Evolutionary conservation across 2,888 invertebrate species (phyloP).

Genomic region (Eledona agricola): DNA sequence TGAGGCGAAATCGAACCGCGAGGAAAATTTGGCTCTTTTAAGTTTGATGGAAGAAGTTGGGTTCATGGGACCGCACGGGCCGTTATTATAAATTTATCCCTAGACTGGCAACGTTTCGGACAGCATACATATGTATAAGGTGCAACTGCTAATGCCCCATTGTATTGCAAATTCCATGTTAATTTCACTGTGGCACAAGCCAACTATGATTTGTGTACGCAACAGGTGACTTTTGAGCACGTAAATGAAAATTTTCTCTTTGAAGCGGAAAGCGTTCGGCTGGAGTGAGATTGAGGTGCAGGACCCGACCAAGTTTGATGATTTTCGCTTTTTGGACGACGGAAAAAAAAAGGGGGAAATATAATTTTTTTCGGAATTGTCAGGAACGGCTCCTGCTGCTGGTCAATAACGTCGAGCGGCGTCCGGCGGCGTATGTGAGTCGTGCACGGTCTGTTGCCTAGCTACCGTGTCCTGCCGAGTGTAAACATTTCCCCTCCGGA

Average conservation of each 20-base stretch:
- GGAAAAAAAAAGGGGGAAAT: not conserved
- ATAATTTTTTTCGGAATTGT: conserved; percentile 12
- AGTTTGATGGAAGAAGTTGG: no score
- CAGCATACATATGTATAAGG: conserved; percentile 62
- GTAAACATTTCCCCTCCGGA: conserved; percentile 63
- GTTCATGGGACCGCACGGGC: conserved; percentile 25
- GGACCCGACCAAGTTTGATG: no score
- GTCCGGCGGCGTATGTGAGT: conserved; percentile 51
- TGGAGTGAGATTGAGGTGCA: not conserved
- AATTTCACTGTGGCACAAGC: conserved; percentile 58
- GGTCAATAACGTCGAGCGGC: conserved; percentile 34
- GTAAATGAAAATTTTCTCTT: conserved; percentile 14
- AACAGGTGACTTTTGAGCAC: conserved; percentile 55
- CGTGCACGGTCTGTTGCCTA: conserved; percentile 62
- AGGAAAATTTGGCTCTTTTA: no score
- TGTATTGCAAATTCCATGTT: conserved; percentile 64
- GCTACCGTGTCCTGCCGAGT: conserved; percentile 62
- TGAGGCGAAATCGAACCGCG: no score
- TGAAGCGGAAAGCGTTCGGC: not conserved
- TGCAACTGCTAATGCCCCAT: conserved; percentile 62
- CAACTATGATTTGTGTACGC: conserved; percentile 57
- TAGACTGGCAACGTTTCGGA: conserved; percentile 54
- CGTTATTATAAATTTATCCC: conserved; percentile 54
- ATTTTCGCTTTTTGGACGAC: conserved; percentile 1
- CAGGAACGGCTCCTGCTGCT: conserved; percentile 18